Conservation (phyloP, 2,888 invertebrate genomes). For the Scelioninae gen. 1 region DNA sequence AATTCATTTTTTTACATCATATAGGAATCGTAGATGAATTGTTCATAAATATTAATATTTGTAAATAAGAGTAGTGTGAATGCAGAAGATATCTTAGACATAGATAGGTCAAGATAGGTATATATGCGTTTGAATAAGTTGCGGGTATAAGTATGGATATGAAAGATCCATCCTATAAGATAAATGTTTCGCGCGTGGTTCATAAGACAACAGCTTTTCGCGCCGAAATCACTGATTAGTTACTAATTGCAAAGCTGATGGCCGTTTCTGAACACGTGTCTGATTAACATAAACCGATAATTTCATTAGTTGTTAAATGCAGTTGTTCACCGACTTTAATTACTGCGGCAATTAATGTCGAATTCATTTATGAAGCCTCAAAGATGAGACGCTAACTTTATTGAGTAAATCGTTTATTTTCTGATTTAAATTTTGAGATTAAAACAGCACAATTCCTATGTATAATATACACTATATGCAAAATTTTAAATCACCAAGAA, state of each 20-base stretch:
- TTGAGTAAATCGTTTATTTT: too few species aligned
- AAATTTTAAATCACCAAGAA: too few species aligned
- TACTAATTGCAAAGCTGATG: conserved; percentile 4
- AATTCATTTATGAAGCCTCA: conserved; percentile 8
- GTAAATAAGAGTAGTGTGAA: too few species aligned
- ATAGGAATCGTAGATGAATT: too few species aligned
- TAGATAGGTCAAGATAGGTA: neutral
- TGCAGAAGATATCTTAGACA: neutral
- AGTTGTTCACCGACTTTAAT: conserved; percentile 21
- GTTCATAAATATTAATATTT: too few species aligned
- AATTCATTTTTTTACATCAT: too few species aligned
- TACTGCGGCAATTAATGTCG: conserved; percentile 18
- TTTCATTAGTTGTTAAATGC: conserved; percentile 4
- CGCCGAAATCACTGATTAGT: conserved; percentile 4
- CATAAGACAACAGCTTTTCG: conserved; percentile 1
- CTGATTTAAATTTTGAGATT: too few species aligned
- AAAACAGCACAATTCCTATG: too few species aligned
- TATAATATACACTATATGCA: too few species aligned
- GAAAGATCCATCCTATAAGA: conserved; percentile 13
- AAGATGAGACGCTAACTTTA: neutral
- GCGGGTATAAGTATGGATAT: conserved; percentile 11
- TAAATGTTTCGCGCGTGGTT: neutral
- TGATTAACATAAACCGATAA: conserved; percentile 12
- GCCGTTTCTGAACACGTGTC: neutral
- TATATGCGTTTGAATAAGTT: neutral